Evolutionary conservation across 1,140 invertebrate species (phyloP), one percentile per base, ranked within the genome.

Genomic region (Brachionus paranguensis): DNA sequence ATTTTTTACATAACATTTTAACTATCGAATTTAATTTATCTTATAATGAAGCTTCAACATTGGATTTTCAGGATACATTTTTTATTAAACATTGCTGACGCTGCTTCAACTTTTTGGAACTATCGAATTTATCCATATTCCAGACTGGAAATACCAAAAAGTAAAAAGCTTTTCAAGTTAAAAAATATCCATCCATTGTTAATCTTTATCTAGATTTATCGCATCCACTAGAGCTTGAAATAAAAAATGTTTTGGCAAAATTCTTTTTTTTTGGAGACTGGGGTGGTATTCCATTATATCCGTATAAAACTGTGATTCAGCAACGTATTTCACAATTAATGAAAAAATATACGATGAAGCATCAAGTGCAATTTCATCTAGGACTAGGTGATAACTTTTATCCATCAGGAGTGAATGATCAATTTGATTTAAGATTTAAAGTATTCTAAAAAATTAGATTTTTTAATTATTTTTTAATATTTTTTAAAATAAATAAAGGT

Each of bases 351-450:
- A 86, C 88, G 17, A 79, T 85, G 5, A 84, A 84, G 11, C 86
- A 86, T 33, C 81, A 85, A 24, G 78, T 87, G 0, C 84, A 88
- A 33, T 89, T 89, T 85, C 86, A 88, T 47, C 72, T 90, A 27
- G 88, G 87, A 27, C 86, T 90, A 7, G 89, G 89, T 3, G 89
- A 90, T 85, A 90, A 90, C 84, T 90, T 90, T 85, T 90, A 90
- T 83, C 87, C 86, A 78, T 86, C 88, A 85, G 89, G 89, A 45
- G 89, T 90, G 0, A 87, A 85, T 84, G 83, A 87, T 86, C 86
- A 88, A 4, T 70, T 87, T 83, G 89, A 90, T 85, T 84, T 85
- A 37, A 86, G 89, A 81, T 90, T 90, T 85, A 76, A 88, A 85
- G 89, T 89, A 86, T 78, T n/a, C 70, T 20, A 37, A 37, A 55